Evolutionary conservation across 2,888 invertebrate species (phyloP).

Genomic region (Andricus quercusramuli): DNA sequence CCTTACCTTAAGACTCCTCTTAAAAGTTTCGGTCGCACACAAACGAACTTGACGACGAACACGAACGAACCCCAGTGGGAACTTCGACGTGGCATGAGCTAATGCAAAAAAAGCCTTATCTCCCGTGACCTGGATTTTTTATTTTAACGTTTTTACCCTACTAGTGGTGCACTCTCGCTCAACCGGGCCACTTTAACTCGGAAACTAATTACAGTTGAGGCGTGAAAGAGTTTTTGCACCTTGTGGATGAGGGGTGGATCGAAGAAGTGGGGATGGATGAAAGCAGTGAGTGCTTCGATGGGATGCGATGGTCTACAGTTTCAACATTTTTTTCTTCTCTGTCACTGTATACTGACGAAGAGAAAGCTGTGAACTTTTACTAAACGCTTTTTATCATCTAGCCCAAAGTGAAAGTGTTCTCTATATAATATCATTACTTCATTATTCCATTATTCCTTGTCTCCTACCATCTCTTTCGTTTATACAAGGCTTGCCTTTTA

Average conservation of each 20-base stretch:
- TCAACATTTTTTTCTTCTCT: constrained; percentile 57
- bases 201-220: constrained; percentile 73
- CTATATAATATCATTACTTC: background rate
- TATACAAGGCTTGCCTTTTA: background rate
- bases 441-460: too few relatives aligned
- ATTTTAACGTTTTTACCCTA: constrained; percentile 57
- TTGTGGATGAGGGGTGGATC: constrained; percentile 48
- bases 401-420: background rate
- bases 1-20: constrained; percentile 27
- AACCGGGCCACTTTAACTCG: constrained; percentile 69
- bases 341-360: constrained; percentile 30
- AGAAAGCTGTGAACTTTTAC: constrained; percentile 2
- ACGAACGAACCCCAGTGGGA: constrained; percentile 40
- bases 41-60: constrained; percentile 10
- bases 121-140: constrained; percentile 66
- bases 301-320: constrained; percentile 51
- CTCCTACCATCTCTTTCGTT: too few relatives aligned
- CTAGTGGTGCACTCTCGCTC: constrained; percentile 53
- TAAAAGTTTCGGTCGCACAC: constrained; percentile 15
- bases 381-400: constrained; percentile 6
- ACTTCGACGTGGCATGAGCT: constrained; percentile 63
- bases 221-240: constrained; percentile 69
- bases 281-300: constrained; percentile 49
- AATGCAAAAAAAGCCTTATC: constrained; percentile 65
- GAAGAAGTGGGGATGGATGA: constrained; percentile 38